These are phyloP conservation scores for Phrynocephalus forsythii DNA, from an alignment of 2,797 vertebrate species.

Conservation along the genomic window DNA sequence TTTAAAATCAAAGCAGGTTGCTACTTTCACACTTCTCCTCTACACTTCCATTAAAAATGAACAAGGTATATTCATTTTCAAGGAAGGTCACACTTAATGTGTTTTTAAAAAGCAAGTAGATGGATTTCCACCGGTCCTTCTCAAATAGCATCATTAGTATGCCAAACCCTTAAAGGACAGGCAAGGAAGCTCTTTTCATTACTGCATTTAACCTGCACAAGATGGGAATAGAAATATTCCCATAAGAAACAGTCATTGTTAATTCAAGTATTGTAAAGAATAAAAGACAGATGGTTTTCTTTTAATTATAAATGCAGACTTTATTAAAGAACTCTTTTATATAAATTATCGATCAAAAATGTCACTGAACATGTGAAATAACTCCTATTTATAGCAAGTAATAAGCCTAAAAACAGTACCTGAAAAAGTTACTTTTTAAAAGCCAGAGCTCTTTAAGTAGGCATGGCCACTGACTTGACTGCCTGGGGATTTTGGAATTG, in stretches of 20 bases:
- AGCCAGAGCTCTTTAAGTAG: background rate
- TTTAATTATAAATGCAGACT: constrained; percentile 45
- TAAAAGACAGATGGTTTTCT: constrained; percentile 33
- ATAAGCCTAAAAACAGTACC: background rate
- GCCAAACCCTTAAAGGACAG: constrained; percentile 55
- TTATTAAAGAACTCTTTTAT: constrained; percentile 34
- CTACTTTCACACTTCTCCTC: background rate
- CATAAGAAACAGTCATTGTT: constrained; percentile 26
- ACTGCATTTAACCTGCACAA: constrained; percentile 49
- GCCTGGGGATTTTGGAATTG: background rate
- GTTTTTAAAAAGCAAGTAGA: constrained; percentile 27
- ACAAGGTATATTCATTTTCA: constrained; percentile 30
- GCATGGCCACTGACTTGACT: background rate
- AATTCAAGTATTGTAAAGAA: constrained; percentile 29
- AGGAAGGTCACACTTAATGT: constrained; percentile 42
- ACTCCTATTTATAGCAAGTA: background rate
- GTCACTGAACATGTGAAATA: background rate
- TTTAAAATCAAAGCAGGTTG: constrained; percentile 18
- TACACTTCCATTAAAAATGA: constrained; percentile 15
- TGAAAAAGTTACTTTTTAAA: too few species aligned
- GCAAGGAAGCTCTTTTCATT: constrained; percentile 39
- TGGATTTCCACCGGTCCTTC: constrained; percentile 11
- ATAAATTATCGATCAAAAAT: constrained; percentile 21
- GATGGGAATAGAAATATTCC: constrained; percentile 37
- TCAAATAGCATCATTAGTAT: constrained; percentile 44